Evolutionary conservation across 2,797 vertebrate genomes (phyloP).

Genomic region (Sus cebifrons): DNA sequence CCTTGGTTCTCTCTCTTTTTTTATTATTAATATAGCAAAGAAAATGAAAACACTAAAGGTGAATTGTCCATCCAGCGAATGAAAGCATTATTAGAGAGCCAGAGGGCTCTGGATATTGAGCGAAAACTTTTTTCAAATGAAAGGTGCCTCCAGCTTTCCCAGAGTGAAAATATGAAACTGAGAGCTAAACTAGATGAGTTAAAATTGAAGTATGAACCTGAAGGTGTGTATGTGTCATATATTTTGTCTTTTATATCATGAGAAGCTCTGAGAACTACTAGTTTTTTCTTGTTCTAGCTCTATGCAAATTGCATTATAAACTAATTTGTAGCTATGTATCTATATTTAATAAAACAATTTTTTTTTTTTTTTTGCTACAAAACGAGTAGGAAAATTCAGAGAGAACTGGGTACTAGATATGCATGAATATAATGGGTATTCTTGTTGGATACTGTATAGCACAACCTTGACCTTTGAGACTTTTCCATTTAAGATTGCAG

Average conservation of each 20-base stretch:
- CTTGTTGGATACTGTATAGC: not conserved
- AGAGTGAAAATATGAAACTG: slow-evolving; percentile 96
- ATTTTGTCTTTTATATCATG: slow-evolving; percentile 43
- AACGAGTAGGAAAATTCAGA: slow-evolving; percentile 51
- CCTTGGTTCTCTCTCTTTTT: slow-evolving; percentile 3
- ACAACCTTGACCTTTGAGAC: not conserved
- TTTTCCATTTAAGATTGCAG: slow-evolving; percentile 3
- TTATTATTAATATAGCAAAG: slow-evolving; percentile 91
- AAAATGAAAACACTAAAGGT: slow-evolving; percentile 93
- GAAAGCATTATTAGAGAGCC: slow-evolving; percentile 97
- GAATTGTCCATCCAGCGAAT: slow-evolving; percentile 97
- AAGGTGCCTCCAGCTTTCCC: slow-evolving; percentile 93
- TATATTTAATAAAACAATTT: not conserved
- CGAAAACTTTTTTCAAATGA: slow-evolving; percentile 95
- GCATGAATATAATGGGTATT: not conserved
- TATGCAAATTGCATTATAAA: slow-evolving; percentile 31
- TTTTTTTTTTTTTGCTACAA: not conserved
- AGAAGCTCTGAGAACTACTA: slow-evolving; percentile 14
- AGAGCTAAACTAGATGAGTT: slow-evolving; percentile 95
- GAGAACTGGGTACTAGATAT: not conserved
- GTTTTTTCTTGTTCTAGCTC: not conserved
- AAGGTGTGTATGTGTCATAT: slow-evolving; percentile 90
- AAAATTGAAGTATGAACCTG: slow-evolving; percentile 96
- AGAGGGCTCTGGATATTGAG: slow-evolving; percentile 96
- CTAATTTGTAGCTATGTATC: not conserved